Evolutionary conservation across 1,140 invertebrate species (phyloP), one percentile per base, ranked within the genome.

Genomic region (Drosophila nigrodunni): DNA sequence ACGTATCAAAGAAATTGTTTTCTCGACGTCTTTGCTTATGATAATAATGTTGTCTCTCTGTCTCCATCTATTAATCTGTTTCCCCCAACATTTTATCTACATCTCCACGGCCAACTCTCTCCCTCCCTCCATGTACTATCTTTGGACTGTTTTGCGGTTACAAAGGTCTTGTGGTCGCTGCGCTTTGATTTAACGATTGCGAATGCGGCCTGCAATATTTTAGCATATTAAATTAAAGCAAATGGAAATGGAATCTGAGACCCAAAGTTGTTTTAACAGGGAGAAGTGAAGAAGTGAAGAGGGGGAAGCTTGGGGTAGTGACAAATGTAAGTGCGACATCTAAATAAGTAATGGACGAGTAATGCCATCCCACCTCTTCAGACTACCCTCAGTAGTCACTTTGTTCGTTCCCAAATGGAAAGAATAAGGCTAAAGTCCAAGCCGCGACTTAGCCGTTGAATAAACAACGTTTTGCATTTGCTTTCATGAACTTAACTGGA

Each of bases 191-290:
- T 82, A 74, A 79, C 62, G 74, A 64, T 73, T 86, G 58, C 47
- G 65, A 71, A 77, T 87, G 80, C 80, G 80, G 65, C 69, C 62
- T 65, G 73, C 62, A 82, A 74, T 87, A 88, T 88, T 88, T 87
- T 83, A 88, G 83, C 83, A 87, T 87, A 88, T 82, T 87, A 87
- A 88, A 87, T 87, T 88, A 83, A 88, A 88, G 83, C 73, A 74
- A 87, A 59, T 64, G 59, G 68, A 61, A 50, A 58, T 49, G 9
- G 44, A 66, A 61, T 47, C 57, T 25, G 30, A 11, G 11, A 18
- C 8, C 6, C 55, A 77, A 65, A 57, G 59, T 37, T 15, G 25
- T 30, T 30, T 30, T 6, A 30, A 5, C 4, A 30, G 25, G 3
- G 6, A 30, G 25, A 5, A 30, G 25, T 4, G 25, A 3, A 30